Percentiles rank a stretch among this genome's conserved stretches.
Conservation (phyloP, 1,140 invertebrate species). For the Akabosia matsudoensis region DNA sequence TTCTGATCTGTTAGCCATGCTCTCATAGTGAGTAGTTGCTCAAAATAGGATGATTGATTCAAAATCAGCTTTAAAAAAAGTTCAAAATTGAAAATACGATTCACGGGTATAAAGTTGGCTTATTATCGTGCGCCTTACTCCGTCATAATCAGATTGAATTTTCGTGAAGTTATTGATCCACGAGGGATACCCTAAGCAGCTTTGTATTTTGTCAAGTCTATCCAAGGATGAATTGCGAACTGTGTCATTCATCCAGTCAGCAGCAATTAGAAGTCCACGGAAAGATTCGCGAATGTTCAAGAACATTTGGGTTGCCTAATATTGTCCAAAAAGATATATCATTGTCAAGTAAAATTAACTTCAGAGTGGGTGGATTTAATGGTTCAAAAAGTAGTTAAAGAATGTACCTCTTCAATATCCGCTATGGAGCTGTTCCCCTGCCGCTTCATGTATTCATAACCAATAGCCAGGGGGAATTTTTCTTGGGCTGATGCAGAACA, state of each 20-base stretch:
- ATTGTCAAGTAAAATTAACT: too few species aligned
- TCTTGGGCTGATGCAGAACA: constrained; percentile 33
- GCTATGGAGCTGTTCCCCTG: background rate
- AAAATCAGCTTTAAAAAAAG: constrained; percentile 20
- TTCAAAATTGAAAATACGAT: background rate
- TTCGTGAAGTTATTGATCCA: constrained; percentile 27
- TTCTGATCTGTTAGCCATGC: constrained; percentile 32
- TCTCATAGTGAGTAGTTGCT: constrained; percentile 20
- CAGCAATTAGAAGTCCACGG: constrained; percentile 2
- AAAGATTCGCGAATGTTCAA: constrained; percentile 22
- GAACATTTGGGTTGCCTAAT: constrained; percentile 14
- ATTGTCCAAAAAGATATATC: too few species aligned
- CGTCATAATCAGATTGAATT: constrained; percentile 11
- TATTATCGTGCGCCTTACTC: too few species aligned
- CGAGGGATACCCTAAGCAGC: constrained; percentile 25
- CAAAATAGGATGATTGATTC: constrained; percentile 8
- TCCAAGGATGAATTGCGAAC: constrained; percentile 8
- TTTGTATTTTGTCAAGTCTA: constrained; percentile 10
- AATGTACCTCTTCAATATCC: constrained; percentile 13
- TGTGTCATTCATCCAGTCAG: constrained; percentile 33
- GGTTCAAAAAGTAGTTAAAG: too few species aligned
- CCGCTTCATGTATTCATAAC: constrained; percentile 21
- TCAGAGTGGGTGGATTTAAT: too few species aligned
- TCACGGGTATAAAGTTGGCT: too few species aligned
- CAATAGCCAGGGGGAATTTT: constrained; percentile 30